These are phyloP conservation scores for Nebria salina DNA, from an alignment of 2,888 invertebrate species.

Conservation along the genomic window DNA sequence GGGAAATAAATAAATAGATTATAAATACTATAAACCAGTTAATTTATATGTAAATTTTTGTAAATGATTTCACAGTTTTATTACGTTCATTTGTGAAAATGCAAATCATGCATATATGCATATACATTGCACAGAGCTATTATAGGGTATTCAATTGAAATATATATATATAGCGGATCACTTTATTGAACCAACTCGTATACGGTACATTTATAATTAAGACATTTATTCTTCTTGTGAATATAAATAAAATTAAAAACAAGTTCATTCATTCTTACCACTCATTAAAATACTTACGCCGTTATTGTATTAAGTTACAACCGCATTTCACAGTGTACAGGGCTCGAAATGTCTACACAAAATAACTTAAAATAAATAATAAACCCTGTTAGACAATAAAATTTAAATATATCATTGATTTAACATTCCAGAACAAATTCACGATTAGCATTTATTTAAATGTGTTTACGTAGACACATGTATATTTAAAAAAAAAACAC, in stretches of 20 bases:
- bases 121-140: not conserved
- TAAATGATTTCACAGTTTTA: not conserved
- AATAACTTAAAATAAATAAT: too few species aligned
- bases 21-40: not conserved
- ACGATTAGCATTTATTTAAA: constrained; percentile 2
- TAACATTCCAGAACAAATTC: not conserved
- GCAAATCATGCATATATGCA: not conserved
- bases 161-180: not conserved
- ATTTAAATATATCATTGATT: not conserved
- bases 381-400: not conserved
- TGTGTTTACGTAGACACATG: not conserved
- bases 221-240: not conserved
- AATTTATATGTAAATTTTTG: not conserved
- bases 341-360: too few species aligned
- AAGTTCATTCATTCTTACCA: not conserved
- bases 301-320: not conserved
- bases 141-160: not conserved
- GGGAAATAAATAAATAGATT: too few species aligned
- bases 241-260: constrained; percentile 1
- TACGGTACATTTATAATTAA: constrained; percentile 1
- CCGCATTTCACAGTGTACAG: not conserved
- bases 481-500: not conserved
- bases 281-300: not conserved
- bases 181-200: not conserved
- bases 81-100: not conserved